phyloP scores from a whole-genome alignment of 2,797 vertebrate species.

The Tapera naevia region DNA sequence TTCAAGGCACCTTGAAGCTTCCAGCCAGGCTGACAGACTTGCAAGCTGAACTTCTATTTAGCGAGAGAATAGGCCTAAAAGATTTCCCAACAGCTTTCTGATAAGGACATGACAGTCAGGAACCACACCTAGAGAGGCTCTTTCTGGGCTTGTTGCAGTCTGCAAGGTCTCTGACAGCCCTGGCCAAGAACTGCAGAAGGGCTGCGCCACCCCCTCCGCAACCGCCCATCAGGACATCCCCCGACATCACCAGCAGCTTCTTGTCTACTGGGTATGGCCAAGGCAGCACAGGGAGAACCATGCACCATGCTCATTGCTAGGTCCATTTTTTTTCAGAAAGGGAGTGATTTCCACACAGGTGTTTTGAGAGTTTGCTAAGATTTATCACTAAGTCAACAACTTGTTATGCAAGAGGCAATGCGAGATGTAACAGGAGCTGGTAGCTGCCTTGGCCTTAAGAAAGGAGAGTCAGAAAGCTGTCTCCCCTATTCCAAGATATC shows the following conservation, averaged over 20 bases:
- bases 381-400: not conserved
- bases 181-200: not conserved
- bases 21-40: not conserved
- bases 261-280: fast-evolving
- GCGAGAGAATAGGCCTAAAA: not conserved
- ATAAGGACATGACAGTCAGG: not conserved
- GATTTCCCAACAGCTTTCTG: not conserved
- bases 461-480: not conserved
- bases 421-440: not conserved
- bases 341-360: fast-evolving
- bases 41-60: slow-evolving; percentile 17
- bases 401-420: not conserved
- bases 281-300: not conserved
- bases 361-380: not conserved
- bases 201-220: not conserved
- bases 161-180: not conserved
- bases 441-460: fast-evolving
- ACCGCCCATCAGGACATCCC: fast-evolving
- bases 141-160: not conserved
- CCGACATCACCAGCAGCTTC: not conserved
- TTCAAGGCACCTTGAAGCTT: not conserved
- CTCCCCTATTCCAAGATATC: fast-evolving
- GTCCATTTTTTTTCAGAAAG: fast-evolving
- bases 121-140: not conserved
- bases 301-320: fast-evolving